Percentiles rank a stretch among this genome's conserved stretches.
These are phyloP conservation scores for Drosophila macrospina DNA, from an alignment of 2,888 invertebrate genomes.

Conservation along the genomic window DNA sequence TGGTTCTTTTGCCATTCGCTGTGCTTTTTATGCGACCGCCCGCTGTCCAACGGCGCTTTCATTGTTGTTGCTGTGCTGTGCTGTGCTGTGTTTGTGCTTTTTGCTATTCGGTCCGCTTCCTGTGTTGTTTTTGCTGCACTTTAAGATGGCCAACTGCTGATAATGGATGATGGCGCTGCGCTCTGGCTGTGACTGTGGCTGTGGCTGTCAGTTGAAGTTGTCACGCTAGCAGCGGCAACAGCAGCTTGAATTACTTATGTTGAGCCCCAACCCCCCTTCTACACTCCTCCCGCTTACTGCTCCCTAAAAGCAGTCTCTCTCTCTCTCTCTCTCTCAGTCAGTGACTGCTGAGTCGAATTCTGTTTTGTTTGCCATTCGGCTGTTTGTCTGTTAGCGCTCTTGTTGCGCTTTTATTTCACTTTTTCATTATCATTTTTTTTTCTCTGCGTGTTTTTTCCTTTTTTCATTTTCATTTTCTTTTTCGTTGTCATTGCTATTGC, in stretches of 20 bases:
- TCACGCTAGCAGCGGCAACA: conserved; percentile 71
- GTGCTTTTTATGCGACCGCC: conserved; percentile 58
- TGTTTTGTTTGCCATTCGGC: conserved; percentile 55
- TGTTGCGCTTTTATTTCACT: conserved; percentile 80
- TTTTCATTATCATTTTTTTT: conserved; percentile 76
- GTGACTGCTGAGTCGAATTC: conserved; percentile 32
- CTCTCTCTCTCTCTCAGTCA: too few species aligned
- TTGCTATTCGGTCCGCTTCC: conserved; percentile 30
- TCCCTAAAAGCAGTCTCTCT: conserved; percentile 4
- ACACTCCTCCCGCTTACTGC: neutral
- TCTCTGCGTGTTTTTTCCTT: conserved; percentile 9
- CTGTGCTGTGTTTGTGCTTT: conserved; percentile 25
- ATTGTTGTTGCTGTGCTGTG: neutral
- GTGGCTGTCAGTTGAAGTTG: conserved; percentile 80
- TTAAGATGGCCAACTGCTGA: conserved; percentile 82
- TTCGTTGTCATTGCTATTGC: conserved; percentile 37
- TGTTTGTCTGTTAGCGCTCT: conserved; percentile 66
- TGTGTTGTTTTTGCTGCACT: conserved; percentile 65
- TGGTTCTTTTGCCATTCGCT: conserved; percentile 36
- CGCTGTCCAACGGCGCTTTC: conserved; percentile 55
- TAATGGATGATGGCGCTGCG: conserved; percentile 80
- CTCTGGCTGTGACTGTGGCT: conserved; percentile 76
- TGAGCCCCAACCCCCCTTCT: neutral
- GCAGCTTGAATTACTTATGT: conserved; percentile 77
- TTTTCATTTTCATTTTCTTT: conserved; percentile 2